These are phyloP conservation scores for Parotocinclus haroldoi DNA, from an alignment of 2,797 vertebrate genomes.

Conservation along the genomic window DNA sequence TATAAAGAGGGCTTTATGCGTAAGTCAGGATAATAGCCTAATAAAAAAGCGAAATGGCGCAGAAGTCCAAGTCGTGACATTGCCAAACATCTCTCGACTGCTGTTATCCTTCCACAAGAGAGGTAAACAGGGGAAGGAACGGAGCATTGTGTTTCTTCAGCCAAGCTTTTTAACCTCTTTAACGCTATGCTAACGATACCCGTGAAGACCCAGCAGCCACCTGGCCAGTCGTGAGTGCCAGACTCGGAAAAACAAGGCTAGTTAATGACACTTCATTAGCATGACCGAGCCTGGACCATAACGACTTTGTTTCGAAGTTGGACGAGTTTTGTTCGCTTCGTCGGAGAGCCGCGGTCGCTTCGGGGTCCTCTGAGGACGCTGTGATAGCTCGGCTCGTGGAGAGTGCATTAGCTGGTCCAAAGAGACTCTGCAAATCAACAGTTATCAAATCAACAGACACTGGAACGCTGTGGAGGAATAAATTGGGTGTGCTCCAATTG, in stretches of 20 bases:
- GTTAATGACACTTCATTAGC: constrained; percentile 49
- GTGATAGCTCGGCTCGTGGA: neutral
- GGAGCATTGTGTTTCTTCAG: constrained; percentile 24
- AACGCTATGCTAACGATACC: constrained; percentile 41
- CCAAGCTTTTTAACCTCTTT: constrained; percentile 31
- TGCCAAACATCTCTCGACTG: constrained; percentile 26
- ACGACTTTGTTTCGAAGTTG: constrained; percentile 17
- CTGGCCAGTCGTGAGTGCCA: constrained; percentile 49
- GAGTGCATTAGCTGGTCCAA: neutral
- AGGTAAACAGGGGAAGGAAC: constrained; percentile 13
- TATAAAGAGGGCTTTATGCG: constrained; percentile 42
- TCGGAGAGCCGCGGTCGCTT: neutral
- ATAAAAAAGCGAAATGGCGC: constrained; percentile 43
- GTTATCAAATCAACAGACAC: constrained; percentile 16
- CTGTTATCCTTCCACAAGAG: constrained; percentile 1
- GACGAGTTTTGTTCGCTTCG: neutral
- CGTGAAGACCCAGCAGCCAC: constrained; percentile 48
- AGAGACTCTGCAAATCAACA: constrained; percentile 2
- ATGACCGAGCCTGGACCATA: constrained; percentile 28
- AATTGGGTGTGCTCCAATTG: too few relatives aligned
- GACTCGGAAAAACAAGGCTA: constrained; percentile 35
- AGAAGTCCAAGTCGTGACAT: constrained; percentile 3
- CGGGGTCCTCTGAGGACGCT: neutral
- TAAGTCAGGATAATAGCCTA: constrained; percentile 38
- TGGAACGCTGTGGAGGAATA: neutral